A percentile compares a stretch with the other conserved stretches of the same genome.
These are phyloP conservation scores for Folsomia candida DNA, from an alignment of 2,888 invertebrate species.

Conservation along the genomic window DNA sequence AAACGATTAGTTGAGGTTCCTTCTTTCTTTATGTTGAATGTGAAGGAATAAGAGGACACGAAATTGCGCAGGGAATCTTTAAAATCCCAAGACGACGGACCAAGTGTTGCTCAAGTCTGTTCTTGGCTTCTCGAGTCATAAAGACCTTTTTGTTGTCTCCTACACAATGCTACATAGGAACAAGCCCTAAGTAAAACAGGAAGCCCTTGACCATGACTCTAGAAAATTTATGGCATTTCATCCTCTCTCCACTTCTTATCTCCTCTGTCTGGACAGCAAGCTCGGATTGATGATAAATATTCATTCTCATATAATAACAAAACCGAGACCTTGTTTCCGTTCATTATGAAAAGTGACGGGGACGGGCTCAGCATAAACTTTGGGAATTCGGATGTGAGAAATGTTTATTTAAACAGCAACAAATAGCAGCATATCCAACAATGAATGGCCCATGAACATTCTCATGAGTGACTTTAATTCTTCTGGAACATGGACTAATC, in stretches of 20 bases:
- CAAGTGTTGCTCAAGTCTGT: no score
- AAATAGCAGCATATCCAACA: no score
- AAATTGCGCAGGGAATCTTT: not conserved
- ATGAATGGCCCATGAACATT: no score
- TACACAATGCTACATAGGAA: not conserved
- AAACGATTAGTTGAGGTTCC: not conserved
- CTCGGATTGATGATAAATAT: no score
- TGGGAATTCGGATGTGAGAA: not conserved
- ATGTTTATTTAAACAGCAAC: not conserved
- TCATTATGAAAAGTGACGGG: not conserved
- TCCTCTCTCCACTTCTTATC: not conserved
- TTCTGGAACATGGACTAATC: not conserved
- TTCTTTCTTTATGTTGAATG: no score
- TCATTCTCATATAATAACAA: no score
- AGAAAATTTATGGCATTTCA: not conserved
- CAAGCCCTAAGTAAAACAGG: conserved; percentile 1
- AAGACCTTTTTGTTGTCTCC: not conserved
- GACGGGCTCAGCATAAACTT: not conserved
- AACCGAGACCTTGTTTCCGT: not conserved
- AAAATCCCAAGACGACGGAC: conserved; percentile 1
- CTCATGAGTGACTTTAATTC: not conserved
- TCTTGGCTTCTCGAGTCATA: not conserved
- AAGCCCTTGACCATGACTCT: conserved; percentile 12
- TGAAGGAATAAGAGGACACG: not conserved
- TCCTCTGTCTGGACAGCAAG: no score